Percentiles rank a stretch among this genome's conserved stretches.
Conservation (phyloP, 1,140 invertebrate genomes). For the Drosophila punjabiensis region DNA sequence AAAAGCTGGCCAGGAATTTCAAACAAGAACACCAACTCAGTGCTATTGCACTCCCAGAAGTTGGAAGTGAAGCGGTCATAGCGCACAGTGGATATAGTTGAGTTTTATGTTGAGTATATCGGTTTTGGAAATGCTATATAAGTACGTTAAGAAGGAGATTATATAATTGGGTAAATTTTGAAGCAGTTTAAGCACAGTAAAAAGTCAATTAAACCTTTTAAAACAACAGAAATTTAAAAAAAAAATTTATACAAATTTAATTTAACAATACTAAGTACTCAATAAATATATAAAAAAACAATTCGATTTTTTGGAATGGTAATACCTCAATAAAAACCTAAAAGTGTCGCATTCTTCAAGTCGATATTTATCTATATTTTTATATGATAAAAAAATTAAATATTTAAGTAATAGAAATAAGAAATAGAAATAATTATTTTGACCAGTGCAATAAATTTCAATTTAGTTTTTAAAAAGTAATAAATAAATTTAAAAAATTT, state of each 20-base stretch:
- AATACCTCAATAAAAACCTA: no score
- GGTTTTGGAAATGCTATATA: background rate
- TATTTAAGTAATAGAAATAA: no score
- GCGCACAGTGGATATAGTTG: slow-evolving; percentile 7
- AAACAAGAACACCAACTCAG: slow-evolving; percentile 52
- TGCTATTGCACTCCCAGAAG: slow-evolving; percentile 42
- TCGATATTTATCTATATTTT: no score
- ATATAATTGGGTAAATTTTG: background rate
- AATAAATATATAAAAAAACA: background rate
- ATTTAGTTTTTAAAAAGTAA: no score
- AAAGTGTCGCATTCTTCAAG: no score
- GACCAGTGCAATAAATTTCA: no score
- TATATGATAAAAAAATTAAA: no score
- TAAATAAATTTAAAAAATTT: no score
- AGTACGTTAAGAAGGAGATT: background rate
- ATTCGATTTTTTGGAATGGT: no score
- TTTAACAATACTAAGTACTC: background rate
- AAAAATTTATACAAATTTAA: background rate
- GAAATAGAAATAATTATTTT: no score
- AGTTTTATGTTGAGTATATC: background rate
- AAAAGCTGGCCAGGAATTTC: slow-evolving; percentile 69
- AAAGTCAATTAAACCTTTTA: no score
- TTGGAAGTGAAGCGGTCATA: slow-evolving; percentile 30
- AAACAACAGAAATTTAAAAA: background rate
- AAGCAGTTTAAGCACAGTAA: background rate